Conservation (phyloP, 1,140 invertebrate genomes). For the Drosophila parvula region DNA sequence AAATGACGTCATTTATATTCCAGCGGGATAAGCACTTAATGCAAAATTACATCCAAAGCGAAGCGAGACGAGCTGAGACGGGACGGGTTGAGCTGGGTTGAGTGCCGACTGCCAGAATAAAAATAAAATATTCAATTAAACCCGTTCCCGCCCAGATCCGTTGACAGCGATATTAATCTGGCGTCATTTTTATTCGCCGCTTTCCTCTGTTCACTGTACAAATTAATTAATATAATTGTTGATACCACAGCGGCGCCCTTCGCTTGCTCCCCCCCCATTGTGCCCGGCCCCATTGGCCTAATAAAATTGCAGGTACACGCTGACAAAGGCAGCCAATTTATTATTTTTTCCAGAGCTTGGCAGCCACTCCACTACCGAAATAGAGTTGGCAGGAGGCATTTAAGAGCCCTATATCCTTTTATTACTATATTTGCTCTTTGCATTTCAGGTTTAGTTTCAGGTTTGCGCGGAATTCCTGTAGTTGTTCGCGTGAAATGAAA, state of each 20-base stretch:
- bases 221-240: conserved; percentile 80
- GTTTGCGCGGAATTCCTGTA: background rate
- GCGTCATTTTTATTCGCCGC: conserved; percentile 57
- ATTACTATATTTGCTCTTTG: conserved; percentile 38
- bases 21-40: conserved; percentile 78
- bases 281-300: conserved; percentile 31
- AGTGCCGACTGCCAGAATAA: conserved; percentile 48
- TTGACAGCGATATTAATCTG: conserved; percentile 79
- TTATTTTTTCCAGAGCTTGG: conserved; percentile 56
- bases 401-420: conserved; percentile 39
- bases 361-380: conserved; percentile 20
- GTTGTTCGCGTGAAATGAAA: background rate
- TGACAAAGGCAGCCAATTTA: conserved; percentile 54
- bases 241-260: conserved; percentile 44
- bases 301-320: conserved; percentile 49
- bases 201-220: conserved; percentile 34
- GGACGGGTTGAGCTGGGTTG: conserved; percentile 14
- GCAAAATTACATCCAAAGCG: conserved; percentile 69
- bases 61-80: conserved; percentile 3
- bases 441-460: conserved; percentile 2
- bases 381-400: conserved; percentile 13
- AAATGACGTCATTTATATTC: conserved; percentile 81
- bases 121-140: conserved; percentile 83
- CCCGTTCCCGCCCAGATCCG: conserved; percentile 65
- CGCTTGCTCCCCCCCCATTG: background rate